Percentiles rank a stretch among this genome's conserved stretches.
phyloP scores from a whole-genome alignment of 37 sponge, comb jelly and placozoan species.

The Ianthella basta region DNA sequence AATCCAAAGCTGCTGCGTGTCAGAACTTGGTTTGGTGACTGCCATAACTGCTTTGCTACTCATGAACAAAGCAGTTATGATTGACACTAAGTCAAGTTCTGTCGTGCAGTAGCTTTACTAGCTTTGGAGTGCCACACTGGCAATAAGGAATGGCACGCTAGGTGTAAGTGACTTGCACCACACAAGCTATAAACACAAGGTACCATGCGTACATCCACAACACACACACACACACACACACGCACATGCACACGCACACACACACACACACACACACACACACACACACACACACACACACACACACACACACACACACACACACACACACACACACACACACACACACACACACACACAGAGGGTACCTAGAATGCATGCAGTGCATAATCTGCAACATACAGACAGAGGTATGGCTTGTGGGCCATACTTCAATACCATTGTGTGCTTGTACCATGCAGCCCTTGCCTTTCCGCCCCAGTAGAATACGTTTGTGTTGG shows the following conservation, averaged over 20 bases:
- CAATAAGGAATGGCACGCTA: no score
- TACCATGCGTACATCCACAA: background rate
- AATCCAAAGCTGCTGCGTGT: no score
- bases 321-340: background rate
- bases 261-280: background rate
- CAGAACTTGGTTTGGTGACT: no score
- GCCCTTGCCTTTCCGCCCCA: conserved; percentile 86
- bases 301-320: no score
- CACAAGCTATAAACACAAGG: no score
- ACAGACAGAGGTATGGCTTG: background rate
- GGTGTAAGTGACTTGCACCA: no score
- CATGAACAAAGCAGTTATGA: no score
- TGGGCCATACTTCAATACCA: background rate
- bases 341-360: background rate
- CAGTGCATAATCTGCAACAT: background rate
- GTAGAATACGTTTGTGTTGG: conserved; percentile 93
- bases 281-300: conserved; percentile 17
- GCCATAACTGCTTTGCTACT: no score
- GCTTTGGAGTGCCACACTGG: no score
- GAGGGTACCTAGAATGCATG: background rate
- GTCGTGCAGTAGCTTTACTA: no score
- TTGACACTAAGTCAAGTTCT: no score
- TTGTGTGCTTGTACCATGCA: background rate
- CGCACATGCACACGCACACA: background rate
- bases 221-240: background rate